Evolutionary conservation across 2,888 invertebrate genomes (phyloP).

Genomic region (Stenodera caucasica): DNA sequence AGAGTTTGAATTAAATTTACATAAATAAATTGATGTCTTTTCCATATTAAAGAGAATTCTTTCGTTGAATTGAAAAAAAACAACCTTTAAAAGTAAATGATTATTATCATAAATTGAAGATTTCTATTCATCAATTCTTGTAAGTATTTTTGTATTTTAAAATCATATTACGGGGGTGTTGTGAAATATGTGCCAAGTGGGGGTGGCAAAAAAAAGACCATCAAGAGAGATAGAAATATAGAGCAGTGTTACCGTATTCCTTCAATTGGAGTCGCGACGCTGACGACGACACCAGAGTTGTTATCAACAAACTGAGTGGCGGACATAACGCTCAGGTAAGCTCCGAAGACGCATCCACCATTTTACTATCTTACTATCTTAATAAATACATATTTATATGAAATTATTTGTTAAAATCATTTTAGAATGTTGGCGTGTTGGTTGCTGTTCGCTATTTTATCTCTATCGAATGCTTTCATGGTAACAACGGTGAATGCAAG

Average conservation of each 20-base stretch:
- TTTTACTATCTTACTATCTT: no score
- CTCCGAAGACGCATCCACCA: neutral
- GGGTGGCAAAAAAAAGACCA: constrained; percentile 35
- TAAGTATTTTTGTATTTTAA: neutral
- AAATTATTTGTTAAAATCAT: constrained; percentile 23
- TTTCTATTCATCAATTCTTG: constrained; percentile 29
- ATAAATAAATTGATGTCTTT: no score
- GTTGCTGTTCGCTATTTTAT: constrained; percentile 49
- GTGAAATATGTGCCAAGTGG: constrained; percentile 22
- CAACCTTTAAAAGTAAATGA: constrained; percentile 26
- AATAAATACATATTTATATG: no score
- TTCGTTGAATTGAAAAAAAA: no score
- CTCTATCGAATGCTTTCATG: constrained; percentile 47
- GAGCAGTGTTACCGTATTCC: constrained; percentile 31
- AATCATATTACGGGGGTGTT: constrained; percentile 35
- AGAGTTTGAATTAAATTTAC: no score
- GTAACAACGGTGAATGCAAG: constrained; percentile 45
- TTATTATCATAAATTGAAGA: constrained; percentile 30
- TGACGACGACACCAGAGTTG: constrained; percentile 39
- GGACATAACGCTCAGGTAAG: constrained; percentile 33
- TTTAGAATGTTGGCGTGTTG: constrained; percentile 54
- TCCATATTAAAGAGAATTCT: no score
- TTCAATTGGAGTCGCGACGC: constrained; percentile 48
- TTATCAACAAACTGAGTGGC: constrained; percentile 13
- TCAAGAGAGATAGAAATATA: constrained; percentile 35